phyloP scores from a whole-genome alignment of 2,113 vertebrate species.

The Toxostoma redivivum region DNA sequence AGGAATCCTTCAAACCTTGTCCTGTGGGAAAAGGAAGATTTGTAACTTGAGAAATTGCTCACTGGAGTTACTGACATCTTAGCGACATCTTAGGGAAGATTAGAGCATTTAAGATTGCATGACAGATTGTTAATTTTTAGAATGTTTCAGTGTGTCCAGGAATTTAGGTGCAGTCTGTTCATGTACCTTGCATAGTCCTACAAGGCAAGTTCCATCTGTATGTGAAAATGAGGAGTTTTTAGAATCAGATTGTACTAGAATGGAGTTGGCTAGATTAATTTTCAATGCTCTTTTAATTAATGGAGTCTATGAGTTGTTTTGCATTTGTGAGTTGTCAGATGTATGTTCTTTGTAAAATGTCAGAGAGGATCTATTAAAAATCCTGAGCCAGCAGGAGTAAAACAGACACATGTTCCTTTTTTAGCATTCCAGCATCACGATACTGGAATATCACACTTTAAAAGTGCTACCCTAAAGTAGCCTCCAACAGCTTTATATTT shows the following conservation, averaged over 20 bases:
- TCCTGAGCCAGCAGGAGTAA: background rate
- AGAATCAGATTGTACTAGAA: background rate
- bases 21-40: background rate
- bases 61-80: background rate
- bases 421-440: rapidly evolving
- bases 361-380: background rate
- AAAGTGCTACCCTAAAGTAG: background rate
- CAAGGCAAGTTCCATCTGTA: background rate
- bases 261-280: background rate
- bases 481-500: background rate
- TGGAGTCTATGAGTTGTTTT: background rate
- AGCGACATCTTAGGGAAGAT: background rate
- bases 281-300: background rate
- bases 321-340: background rate
- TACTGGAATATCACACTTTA: background rate
- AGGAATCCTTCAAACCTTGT: background rate
- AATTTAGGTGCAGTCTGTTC: background rate
- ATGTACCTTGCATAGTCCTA: background rate
- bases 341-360: background rate
- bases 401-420: background rate
- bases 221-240: background rate
- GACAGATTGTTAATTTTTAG: background rate
- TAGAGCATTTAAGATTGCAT: background rate
- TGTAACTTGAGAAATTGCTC: background rate
- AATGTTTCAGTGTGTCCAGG: background rate